Evolutionary conservation across 1,140 invertebrate species (phyloP).

Genomic region (Drosophila erecta): DNA sequence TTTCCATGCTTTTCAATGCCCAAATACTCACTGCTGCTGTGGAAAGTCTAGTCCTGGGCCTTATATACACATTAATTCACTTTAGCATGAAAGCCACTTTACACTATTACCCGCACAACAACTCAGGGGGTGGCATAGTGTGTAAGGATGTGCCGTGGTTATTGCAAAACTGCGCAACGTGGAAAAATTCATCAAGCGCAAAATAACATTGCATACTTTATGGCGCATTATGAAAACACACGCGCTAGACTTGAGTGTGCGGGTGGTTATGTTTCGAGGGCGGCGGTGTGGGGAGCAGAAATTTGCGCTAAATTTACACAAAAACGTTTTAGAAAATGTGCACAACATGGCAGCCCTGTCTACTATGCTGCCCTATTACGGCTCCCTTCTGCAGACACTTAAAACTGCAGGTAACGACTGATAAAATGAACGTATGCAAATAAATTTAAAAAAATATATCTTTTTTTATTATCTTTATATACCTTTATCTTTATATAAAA

Average conservation of each 20-base stretch:
- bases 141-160: slow-evolving; percentile 15
- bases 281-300: slow-evolving; percentile 7
- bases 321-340: slow-evolving; percentile 80
- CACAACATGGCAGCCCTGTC: slow-evolving; percentile 58
- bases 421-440: too few relatives aligned
- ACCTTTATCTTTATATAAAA: too few relatives aligned
- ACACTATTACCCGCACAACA: slow-evolving; percentile 65
- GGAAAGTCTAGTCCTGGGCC: slow-evolving; percentile 19
- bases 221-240: slow-evolving; percentile 83
- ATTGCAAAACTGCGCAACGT: slow-evolving; percentile 67
- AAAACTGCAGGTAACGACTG: slow-evolving; percentile 40
- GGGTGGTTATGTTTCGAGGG: not conserved
- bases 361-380: not conserved
- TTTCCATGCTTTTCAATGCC: slow-evolving; percentile 25
- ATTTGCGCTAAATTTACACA: slow-evolving; percentile 78
- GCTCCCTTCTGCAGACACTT: slow-evolving; percentile 15
- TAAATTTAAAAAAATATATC: too few relatives aligned
- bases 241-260: slow-evolving; percentile 49
- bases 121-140: slow-evolving; percentile 4
- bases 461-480: too few relatives aligned
- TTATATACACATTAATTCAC: slow-evolving; percentile 69
- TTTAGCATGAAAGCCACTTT: slow-evolving; percentile 67
- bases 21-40: not conserved
- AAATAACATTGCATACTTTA: slow-evolving; percentile 84
- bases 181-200: slow-evolving; percentile 82